phyloP scores from a whole-genome alignment of 1,140 invertebrate species.

The Plectrocnemia conspersa region DNA sequence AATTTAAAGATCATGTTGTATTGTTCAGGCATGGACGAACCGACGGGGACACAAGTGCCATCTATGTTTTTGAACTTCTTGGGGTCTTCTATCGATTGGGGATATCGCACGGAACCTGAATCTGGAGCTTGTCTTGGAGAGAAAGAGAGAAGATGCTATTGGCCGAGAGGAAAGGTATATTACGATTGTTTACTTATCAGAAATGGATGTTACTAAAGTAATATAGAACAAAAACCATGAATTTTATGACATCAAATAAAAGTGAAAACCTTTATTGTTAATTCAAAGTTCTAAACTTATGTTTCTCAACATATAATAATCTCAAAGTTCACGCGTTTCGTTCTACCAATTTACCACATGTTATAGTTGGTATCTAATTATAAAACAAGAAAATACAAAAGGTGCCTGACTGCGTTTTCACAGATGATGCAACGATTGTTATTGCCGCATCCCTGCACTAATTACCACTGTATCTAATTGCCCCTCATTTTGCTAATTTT shows the following conservation, averaged over 20 bases:
- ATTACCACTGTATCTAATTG: neutral
- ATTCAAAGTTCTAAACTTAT: no score
- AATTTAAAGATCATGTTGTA: no score
- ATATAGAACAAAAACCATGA: no score
- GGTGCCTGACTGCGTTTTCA: neutral
- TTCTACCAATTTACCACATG: no score
- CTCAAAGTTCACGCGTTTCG: no score
- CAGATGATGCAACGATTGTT: conserved; percentile 6
- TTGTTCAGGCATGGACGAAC: conserved; percentile 67
- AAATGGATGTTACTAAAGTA: no score
- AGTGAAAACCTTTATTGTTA: no score
- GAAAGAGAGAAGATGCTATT: conserved; percentile 67
- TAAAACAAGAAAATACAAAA: no score
- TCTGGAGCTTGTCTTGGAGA: conserved; percentile 74
- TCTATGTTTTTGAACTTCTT: conserved; percentile 82
- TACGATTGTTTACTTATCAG: no score
- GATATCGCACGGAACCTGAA: conserved; percentile 81
- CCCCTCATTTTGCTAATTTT: neutral
- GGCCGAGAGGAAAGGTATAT: conserved; percentile 75
- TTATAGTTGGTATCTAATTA: no score
- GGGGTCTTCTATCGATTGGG: conserved; percentile 81
- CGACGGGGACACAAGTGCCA: conserved; percentile 76
- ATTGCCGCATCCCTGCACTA: conserved; percentile 2
- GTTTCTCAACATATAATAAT: no score
- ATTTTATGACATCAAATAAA: no score